phyloP scores from a whole-genome alignment of 2,797 vertebrate genomes.

The Myotis myotis region DNA sequence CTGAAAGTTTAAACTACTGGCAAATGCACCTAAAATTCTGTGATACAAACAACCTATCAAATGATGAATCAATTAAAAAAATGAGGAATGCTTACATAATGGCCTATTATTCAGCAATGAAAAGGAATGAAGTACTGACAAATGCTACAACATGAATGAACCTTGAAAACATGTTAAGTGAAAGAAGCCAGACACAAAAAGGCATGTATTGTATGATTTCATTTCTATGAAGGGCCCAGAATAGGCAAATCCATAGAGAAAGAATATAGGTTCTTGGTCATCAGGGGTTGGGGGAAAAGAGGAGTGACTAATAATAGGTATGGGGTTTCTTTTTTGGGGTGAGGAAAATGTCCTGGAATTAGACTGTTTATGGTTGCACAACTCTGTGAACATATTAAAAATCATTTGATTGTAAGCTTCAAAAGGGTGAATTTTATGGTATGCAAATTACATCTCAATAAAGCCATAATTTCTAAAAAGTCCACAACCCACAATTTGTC shows the following conservation, averaged over 20 bases:
- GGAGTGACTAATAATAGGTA: neutral
- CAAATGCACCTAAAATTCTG: conserved; percentile 18
- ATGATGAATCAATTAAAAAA: conserved; percentile 18
- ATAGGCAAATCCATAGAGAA: neutral
- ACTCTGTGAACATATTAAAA: conserved; percentile 26
- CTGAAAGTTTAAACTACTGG: neutral
- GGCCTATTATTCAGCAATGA: neutral
- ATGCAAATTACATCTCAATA: neutral
- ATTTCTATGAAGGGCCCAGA: neutral
- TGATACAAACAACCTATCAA: neutral
- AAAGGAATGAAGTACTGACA: neutral
- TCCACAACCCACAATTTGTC: neutral
- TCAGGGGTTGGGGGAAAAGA: neutral
- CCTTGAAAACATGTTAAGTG: neutral
- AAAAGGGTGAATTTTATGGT: conserved; percentile 35
- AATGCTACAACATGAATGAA: neutral
- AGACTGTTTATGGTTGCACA: neutral
- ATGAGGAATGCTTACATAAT: neutral
- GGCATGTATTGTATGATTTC: neutral
- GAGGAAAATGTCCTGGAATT: neutral
- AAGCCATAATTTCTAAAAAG: neutral
- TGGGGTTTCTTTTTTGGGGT: neutral
- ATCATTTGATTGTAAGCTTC: neutral
- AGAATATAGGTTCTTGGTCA: neutral
- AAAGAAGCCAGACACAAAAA: conserved; percentile 27